Base-by-base conservation (phyloP, 1,140 invertebrate genomes). In the Lordiphosa collinella region DNA sequence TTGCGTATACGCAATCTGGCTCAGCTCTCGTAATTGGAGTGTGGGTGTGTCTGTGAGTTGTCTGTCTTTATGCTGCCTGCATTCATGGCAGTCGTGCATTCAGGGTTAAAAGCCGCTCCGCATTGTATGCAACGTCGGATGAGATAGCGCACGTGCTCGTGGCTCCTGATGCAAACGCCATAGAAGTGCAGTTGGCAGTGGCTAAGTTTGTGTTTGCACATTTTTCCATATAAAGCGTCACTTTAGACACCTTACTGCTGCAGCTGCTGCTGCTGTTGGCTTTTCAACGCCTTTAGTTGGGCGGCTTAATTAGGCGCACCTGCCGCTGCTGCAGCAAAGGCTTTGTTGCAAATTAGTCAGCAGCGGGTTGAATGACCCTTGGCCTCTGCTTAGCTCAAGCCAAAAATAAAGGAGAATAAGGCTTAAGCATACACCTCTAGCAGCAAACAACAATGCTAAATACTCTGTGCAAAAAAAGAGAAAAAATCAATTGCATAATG, bases 401-500 rank as follows among this genome's bases (percentile, higher is more conserved):
- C 31, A 22, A 47, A 49, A 48, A 41, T 58, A 54, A 55, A 62
- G 38, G n/a, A 29, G 9, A 38, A 41, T 2, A 48, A 32, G 9
- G 3, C 34, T 49, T 25, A 41, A 37, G 43, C 25, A 36, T 52
- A 56, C 55, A 58, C 55, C 14, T 49, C 14, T 49, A 49, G 52
- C 57, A 47, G 48, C 54, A 12, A 34, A 29, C 41, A 80, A 82
- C 76, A 78, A 85, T 78, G 68, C 65, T 37, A 68, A 32, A 49
- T 14, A 13, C 53, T 25, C 11, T 10, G 5, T 44, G 57, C 8
- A 35, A 56, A 56, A 55, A 35, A 50, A n/a, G 10, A 61, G 59
- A 55, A 79, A 86, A 86, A 86, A 82, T 75, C 78, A 82, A 82
- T 82, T 82, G 78, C 74, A 86, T 86, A 86, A 86, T 86, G 71